Evolutionary conservation across 1,140 invertebrate species (phyloP), one percentile per base, ranked within the genome.

Genomic region (Calephelis nemesis): DNA sequence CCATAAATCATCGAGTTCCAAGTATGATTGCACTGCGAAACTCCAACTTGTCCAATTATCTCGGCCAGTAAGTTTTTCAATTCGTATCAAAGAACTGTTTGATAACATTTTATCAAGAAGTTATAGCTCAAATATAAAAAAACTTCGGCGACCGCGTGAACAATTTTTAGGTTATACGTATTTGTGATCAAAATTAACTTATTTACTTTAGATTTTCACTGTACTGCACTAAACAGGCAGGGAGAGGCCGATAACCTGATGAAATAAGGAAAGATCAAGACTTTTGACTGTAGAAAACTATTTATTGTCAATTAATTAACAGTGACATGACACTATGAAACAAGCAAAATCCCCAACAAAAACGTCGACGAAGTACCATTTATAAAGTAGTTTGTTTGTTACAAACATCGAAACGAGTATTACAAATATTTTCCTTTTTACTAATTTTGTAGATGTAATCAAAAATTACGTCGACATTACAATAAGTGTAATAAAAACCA

Each of bases 1-100:
- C 72, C 72, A 70, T 39, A 70, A 62, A 11, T 50, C 64, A 48
- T 70, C 69, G 47, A 66, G 64, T 52, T 70, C 69, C 4, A 65
- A 8, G 39, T 65, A 65, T n/a, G 63, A 39, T 65, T 42, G 48
- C 0, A 40, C 48, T n/a, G 19, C n/a, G 19, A 65, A 65, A n/a
- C 49, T 65, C 63, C 47, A 65, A 0, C 19, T 65, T 39, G 47
- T 39, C 5, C 48, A 65, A 65, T 65, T 65, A 49, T 65, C 63
- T n/a, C 63, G 47, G 47, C 63, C 68, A 7, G n/a, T 65, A 39
- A 70, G 48, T 45, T 65, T 70, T 62, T 70, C 68, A 8, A 70
- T 30, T 42, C 65, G 39, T 19, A 70, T 65, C 47, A 62, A 48
- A 50, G 48, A n/a, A 1, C 48, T 4, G 60, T 70, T 65, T 47